Conservation (phyloP, 1,140 invertebrate genomes). For the Meteorus sp. region DNA sequence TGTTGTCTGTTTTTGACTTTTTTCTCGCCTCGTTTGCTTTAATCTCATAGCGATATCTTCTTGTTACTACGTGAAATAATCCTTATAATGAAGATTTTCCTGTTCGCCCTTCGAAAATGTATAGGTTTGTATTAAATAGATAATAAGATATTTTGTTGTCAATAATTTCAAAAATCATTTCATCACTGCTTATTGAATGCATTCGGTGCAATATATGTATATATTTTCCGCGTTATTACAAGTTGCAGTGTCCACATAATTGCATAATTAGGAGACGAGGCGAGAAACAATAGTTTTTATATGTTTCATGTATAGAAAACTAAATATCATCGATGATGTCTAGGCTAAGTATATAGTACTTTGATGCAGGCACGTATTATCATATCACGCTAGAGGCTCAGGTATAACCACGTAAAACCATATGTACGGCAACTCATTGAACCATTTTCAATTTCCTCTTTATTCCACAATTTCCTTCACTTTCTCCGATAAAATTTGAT, state of each 20-base stretch:
- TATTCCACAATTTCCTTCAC: constrained; percentile 15
- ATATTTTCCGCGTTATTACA: too few species aligned
- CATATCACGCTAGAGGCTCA: constrained; percentile 58
- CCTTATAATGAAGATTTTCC: too few species aligned
- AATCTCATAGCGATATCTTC: too few species aligned
- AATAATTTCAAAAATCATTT: constrained; percentile 11
- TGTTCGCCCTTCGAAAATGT: too few species aligned
- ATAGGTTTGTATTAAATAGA: too few species aligned
- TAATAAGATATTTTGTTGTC: constrained; percentile 41
- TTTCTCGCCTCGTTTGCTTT: too few species aligned
- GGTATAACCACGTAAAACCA: constrained; percentile 30
- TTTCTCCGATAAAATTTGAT: too few species aligned
- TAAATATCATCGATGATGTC: constrained; percentile 48
- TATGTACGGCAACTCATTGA: constrained; percentile 24
- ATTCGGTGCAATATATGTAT: too few species aligned
- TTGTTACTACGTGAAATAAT: too few species aligned
- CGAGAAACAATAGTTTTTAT: constrained; percentile 22
- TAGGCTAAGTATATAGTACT: constrained; percentile 43
- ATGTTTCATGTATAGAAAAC: constrained; percentile 50
- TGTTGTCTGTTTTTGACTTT: too few species aligned
- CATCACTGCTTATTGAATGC: too few species aligned
- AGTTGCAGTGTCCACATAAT: not conserved
- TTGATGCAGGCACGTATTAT: constrained; percentile 57
- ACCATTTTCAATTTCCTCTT: constrained; percentile 20
- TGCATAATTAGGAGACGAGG: not conserved